These are phyloP conservation scores for Cantharis flavilabris DNA, from an alignment of 2,888 invertebrate genomes.

Conservation along the genomic window DNA sequence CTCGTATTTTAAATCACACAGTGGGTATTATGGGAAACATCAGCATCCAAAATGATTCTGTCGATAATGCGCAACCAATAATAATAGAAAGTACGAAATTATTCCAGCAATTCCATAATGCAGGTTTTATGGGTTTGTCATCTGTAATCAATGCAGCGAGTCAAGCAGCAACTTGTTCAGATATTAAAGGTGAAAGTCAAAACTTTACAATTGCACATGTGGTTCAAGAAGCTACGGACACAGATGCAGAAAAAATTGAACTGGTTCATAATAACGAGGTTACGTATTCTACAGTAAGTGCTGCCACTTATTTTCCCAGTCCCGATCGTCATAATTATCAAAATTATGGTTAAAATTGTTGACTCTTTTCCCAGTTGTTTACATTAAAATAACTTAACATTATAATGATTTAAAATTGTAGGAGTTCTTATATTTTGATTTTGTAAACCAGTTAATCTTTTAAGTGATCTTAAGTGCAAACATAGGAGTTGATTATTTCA, in stretches of 20 bases:
- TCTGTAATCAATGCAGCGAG: constrained; percentile 29
- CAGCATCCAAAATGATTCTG: constrained; percentile 35
- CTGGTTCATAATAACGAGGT: constrained; percentile 16
- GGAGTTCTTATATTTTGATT: neutral
- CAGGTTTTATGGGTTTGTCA: constrained; percentile 33
- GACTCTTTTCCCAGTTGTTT: neutral
- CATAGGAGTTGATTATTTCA: neutral
- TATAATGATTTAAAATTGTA: neutral
- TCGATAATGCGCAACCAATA: constrained; percentile 37
- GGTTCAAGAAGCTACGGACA: constrained; percentile 27
- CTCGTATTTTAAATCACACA: constrained; percentile 23
- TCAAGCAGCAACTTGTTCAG: constrained; percentile 1
- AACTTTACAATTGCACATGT: constrained; percentile 29
- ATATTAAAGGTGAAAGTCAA: constrained; percentile 27
- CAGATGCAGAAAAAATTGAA: constrained; percentile 19
- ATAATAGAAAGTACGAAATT: constrained; percentile 46
- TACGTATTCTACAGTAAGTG: constrained; percentile 20
- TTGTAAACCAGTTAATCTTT: neutral
- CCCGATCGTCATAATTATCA: constrained; percentile 36
- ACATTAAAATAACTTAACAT: neutral
- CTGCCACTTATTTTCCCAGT: constrained; percentile 20
- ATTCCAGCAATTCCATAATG: constrained; percentile 41
- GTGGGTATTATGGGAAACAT: constrained; percentile 42
- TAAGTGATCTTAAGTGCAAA: neutral
- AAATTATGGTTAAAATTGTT: constrained; percentile 28